phyloP scores from a whole-genome alignment of 2,113 vertebrate genomes.

The Microcebus lehilahytsara region DNA sequence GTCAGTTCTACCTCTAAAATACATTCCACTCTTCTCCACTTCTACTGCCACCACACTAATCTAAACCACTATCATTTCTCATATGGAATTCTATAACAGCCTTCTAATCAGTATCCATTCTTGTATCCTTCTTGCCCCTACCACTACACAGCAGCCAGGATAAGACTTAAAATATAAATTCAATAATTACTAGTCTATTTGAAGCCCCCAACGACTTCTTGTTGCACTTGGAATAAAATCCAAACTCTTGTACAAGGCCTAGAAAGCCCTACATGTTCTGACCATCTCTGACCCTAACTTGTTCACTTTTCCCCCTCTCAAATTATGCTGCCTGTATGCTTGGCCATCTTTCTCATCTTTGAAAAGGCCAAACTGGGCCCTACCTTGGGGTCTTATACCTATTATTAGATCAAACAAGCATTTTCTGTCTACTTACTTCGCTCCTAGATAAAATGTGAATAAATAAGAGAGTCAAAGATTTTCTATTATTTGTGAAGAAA shows the following conservation, averaged over 20 bases:
- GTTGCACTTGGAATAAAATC: neutral
- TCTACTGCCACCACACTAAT: neutral
- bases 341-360: neutral
- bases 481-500: neutral
- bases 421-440: neutral
- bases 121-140: neutral
- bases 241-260: neutral
- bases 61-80: neutral
- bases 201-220: neutral
- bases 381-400: neutral
- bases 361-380: neutral
- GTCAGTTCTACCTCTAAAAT: neutral
- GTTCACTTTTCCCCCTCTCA: neutral
- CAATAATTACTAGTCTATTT: neutral
- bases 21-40: neutral
- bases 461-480: neutral
- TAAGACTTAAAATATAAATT: neutral
- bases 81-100: neutral
- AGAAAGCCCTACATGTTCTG: neutral
- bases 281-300: neutral
- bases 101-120: neutral
- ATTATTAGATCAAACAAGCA: neutral
- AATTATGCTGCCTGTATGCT: neutral
- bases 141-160: neutral
- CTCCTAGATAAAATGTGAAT: neutral